Conservation (phyloP, 2,888 invertebrate genomes). For the Drosophila paranaensis region DNA sequence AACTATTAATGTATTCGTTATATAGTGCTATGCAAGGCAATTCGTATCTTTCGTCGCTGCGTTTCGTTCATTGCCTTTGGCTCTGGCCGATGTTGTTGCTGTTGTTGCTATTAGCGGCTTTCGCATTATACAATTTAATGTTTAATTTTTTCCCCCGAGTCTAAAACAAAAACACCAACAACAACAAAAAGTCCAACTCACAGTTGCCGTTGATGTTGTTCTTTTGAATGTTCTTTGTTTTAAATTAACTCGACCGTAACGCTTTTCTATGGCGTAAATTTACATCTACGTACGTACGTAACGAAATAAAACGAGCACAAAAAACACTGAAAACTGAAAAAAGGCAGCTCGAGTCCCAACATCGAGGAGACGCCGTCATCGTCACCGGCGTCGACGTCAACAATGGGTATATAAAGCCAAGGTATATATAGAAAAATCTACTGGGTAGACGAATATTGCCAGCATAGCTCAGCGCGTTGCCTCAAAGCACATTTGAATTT, state of each 20-base stretch:
- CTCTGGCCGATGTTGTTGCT: slow-evolving; percentile 31
- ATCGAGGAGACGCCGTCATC: slow-evolving; percentile 70
- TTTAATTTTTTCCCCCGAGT: slow-evolving; percentile 68
- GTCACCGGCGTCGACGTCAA: slow-evolving; percentile 59
- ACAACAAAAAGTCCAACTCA: slow-evolving; percentile 57
- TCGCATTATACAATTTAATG: slow-evolving; percentile 79
- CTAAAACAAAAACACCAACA: slow-evolving; percentile 30
- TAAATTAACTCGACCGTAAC: slow-evolving; percentile 84
- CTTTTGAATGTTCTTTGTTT: slow-evolving; percentile 84
- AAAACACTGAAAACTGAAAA: slow-evolving; percentile 31
- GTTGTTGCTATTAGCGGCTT: slow-evolving; percentile 72
- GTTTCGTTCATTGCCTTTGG: slow-evolving; percentile 72
- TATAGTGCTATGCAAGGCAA: slow-evolving; percentile 55
- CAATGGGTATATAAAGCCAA: slow-evolving; percentile 55
- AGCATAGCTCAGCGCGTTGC: slow-evolving; percentile 14
- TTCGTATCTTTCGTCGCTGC: slow-evolving; percentile 65
- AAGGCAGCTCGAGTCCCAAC: slow-evolving; percentile 56
- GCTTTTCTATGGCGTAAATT: slow-evolving; percentile 84
- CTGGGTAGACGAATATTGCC: slow-evolving; percentile 23
- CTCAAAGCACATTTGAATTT: slow-evolving; percentile 65
- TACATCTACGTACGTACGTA: slow-evolving; percentile 80
- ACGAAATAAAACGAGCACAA: slow-evolving; percentile 66
- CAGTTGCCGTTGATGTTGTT: slow-evolving; percentile 75
- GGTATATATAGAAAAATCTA: slow-evolving; percentile 23
- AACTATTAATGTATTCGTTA: slow-evolving; percentile 36